Evolutionary conservation across 2,888 invertebrate genomes (phyloP).

Genomic region (Pemphredon lugubris): DNA sequence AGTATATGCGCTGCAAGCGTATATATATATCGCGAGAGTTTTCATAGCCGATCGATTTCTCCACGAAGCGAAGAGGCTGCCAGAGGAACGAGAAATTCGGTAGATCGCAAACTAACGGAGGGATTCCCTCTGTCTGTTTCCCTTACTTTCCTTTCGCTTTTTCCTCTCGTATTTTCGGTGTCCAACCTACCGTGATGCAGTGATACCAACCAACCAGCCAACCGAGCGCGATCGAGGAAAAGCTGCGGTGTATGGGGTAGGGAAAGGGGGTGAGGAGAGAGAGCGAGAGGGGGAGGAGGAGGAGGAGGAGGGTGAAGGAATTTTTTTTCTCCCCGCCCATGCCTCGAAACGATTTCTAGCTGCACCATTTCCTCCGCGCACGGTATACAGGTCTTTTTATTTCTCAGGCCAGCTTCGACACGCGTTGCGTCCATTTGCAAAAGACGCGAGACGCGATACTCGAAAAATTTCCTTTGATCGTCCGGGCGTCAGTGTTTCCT

Average conservation of each 20-base stretch:
- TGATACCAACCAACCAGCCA: conserved; percentile 74
- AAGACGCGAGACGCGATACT: conserved; percentile 25
- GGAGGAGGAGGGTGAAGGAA: conserved; percentile 18
- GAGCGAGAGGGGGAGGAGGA: conserved; percentile 23
- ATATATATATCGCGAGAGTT: conserved; percentile 35
- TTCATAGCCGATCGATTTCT: conserved; percentile 63
- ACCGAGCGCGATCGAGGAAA: conserved; percentile 57
- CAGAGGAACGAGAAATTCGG: conserved; percentile 46
- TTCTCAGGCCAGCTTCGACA: too few species aligned
- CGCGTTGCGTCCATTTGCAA: too few species aligned
- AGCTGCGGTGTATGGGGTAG: conserved; percentile 11
- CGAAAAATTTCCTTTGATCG: conserved; percentile 28
- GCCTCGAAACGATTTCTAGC: conserved; percentile 64
- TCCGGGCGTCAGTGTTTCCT: too few species aligned
- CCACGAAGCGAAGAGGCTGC: conserved; percentile 36
- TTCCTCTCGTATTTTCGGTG: conserved; percentile 71
- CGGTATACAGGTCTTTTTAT: conserved; percentile 58
- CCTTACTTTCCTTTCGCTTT: conserved; percentile 35
- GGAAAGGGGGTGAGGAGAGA: conserved; percentile 20
- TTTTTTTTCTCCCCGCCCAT: conserved; percentile 47
- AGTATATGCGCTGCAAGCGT: too few species aligned
- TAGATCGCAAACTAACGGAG: conserved; percentile 53
- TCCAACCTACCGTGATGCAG: conserved; percentile 73
- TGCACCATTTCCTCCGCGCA: conserved; percentile 62
- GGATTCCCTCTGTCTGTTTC: conserved; percentile 49